Base-by-base conservation (phyloP, 2,888 invertebrate species). In the Empis stercorea region DNA sequence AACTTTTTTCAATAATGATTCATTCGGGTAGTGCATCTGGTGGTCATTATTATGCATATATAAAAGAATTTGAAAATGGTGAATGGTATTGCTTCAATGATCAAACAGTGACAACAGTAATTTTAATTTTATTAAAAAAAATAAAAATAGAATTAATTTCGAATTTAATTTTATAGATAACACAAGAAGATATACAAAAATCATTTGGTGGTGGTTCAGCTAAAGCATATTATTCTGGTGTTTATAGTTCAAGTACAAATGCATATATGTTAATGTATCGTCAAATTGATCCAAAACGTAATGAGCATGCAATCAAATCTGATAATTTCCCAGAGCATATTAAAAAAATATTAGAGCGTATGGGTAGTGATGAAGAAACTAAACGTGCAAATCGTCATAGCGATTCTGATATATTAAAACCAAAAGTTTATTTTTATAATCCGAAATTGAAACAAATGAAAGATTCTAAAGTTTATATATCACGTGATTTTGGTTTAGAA, bases 191-290 rank as follows among this genome's bases (percentile, higher is more conserved):
- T 58, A 86, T 91, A 48, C 75, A 79, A 55, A 84, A 82, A 65
- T 84, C 87, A 0, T 91, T 84, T 64, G 91, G 91, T 10, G 91
- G 91, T 13, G 85, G 86, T 30, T 79, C 79, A 30, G 74, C 78
- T 27, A 70, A 76, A 50, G 74, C 77, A 13, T 82, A 80, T 60
- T 86, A 84, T 61, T 81, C 81, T 14, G 81, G 82, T 37, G 78
- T 80, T 32, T 86, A 81, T 61, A 81, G 81, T 55, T 81, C 84
- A 46, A 87, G 87, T 59, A 87, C 87, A 41, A 89, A 88, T 65
- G 91, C 89, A 0, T 91, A 91, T 60, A 91, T 91, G 89, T 72
- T 92, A 48, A 87, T 91, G 84, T 92, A 91, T 62, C 72, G 91
- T 43, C 84, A 85, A 66, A 78, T 81, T 41, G 81, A 84, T 64